phyloP scores from a whole-genome alignment of 2,113 vertebrate species.

The Dolichotis patagonum region DNA sequence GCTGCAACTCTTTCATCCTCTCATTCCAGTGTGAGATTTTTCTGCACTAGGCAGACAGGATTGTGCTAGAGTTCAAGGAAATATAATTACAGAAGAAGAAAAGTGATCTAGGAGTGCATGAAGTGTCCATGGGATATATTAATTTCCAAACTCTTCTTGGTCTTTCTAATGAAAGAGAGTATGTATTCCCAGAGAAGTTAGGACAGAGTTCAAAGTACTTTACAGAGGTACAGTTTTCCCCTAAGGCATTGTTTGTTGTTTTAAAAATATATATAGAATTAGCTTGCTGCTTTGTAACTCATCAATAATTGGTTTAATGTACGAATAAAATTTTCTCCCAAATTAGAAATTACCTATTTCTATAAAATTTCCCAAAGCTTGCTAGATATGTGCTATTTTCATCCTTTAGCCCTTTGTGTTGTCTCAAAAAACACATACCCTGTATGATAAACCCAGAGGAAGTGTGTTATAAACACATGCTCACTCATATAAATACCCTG shows the following conservation, averaged over 20 bases:
- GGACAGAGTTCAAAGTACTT: not conserved
- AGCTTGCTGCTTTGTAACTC: not conserved
- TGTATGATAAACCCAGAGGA: not conserved
- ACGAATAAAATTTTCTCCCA: not conserved
- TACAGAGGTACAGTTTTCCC: not conserved
- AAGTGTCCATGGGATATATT: not conserved
- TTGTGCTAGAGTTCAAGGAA: not conserved
- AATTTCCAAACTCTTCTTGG: not conserved
- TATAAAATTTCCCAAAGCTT: conserved; percentile 2
- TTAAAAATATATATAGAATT: not conserved
- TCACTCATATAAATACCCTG: not conserved
- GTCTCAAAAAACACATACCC: not conserved
- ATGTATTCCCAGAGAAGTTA: not conserved
- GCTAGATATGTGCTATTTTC: not conserved
- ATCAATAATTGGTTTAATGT: not conserved
- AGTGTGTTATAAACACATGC: not conserved
- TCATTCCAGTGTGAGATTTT: not conserved
- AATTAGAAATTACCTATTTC: not conserved
- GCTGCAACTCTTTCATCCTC: not conserved
- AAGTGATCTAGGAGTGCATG: not conserved
- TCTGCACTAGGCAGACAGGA: not conserved
- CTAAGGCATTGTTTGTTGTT: not conserved
- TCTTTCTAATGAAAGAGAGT: not conserved
- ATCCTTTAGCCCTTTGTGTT: not conserved
- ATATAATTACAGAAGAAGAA: not conserved